phyloP scores from a whole-genome alignment of 2,113 vertebrate species.

The Grantiella picta region DNA sequence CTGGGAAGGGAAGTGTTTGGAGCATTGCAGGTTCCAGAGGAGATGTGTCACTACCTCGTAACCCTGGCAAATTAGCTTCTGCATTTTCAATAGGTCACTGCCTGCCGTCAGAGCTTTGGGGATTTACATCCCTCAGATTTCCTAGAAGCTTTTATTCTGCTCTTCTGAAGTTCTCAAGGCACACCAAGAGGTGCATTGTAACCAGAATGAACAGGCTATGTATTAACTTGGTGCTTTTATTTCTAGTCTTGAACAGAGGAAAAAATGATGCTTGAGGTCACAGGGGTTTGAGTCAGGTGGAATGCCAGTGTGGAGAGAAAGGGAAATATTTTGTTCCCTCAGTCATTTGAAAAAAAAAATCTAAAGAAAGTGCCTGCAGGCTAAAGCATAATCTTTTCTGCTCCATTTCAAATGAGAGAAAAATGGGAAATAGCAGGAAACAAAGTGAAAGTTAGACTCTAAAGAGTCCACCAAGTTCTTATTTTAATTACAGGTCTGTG shows the following conservation, averaged over 20 bases:
- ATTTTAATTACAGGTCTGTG: not conserved
- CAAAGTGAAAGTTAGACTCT: not conserved
- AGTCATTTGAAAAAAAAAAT: not conserved
- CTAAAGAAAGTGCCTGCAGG: not conserved
- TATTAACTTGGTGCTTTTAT: not conserved
- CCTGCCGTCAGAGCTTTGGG: not conserved
- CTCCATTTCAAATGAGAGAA: not conserved
- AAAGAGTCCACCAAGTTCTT: not conserved
- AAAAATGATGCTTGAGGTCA: not conserved
- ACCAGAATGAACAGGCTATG: not conserved
- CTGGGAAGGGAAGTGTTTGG: not conserved
- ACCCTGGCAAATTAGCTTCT: not conserved
- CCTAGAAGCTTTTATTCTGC: not conserved
- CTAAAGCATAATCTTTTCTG: not conserved
- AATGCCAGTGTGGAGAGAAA: not conserved
- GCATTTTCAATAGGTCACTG: not conserved
- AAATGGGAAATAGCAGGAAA: not conserved
- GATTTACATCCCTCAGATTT: not conserved
- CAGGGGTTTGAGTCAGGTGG: not conserved
- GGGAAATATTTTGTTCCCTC: slow-evolving; percentile 21
- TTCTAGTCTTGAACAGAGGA: not conserved
- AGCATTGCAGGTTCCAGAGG: not conserved
- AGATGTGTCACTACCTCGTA: fast-evolving
- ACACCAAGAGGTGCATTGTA: not conserved
- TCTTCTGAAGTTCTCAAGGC: not conserved